A percentile compares a stretch with the other conserved stretches of the same genome.
phyloP scores from a whole-genome alignment of 1,140 invertebrate species.

The Bombus picipes region DNA sequence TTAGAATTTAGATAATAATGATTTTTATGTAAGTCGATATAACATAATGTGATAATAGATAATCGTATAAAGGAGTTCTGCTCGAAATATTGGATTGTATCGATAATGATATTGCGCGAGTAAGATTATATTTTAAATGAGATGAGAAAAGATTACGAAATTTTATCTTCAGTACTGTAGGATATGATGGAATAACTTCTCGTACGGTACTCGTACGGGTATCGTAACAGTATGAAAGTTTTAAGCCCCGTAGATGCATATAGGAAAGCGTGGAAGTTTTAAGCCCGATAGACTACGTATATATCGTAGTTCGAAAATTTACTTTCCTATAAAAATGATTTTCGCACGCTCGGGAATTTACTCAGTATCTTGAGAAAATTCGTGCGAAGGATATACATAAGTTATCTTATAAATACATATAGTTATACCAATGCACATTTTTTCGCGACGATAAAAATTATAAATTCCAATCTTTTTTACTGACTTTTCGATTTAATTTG shows the following conservation, averaged over 20 bases:
- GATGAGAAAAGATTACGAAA: neutral
- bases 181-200: neutral
- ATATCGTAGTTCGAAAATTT: neutral
- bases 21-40: too few relatives aligned
- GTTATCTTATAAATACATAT: neutral
- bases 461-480: neutral
- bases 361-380: neutral
- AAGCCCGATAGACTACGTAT: too few relatives aligned
- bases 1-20: too few relatives aligned
- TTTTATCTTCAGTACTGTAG: neutral
- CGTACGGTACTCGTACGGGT: too few relatives aligned
- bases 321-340: neutral
- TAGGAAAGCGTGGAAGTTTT: neutral
- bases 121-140: neutral
- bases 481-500: neutral
- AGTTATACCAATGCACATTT: neutral
- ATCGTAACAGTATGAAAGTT: neutral
- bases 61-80: neutral
- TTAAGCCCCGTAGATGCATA: neutral
- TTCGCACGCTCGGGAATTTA: neutral
- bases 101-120: neutral
- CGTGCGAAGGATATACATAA: neutral
- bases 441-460: neutral
- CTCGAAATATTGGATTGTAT: neutral
- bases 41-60: neutral